Evolutionary conservation across 2,113 vertebrate genomes (phyloP).

Genomic region (Pagrus major): DNA sequence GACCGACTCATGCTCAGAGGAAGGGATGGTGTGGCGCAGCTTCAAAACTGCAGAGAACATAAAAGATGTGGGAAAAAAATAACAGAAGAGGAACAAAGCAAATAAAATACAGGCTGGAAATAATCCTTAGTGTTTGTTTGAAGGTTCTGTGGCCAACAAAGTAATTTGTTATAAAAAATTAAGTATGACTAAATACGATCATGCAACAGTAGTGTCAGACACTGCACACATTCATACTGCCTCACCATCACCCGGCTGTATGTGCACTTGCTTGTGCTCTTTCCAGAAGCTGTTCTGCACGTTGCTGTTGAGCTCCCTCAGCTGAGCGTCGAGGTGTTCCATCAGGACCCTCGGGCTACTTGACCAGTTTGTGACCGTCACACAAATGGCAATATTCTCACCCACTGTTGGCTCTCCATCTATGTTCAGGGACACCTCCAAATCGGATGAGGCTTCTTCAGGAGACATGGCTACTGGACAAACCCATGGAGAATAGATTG

Average conservation of each 20-base stretch:
- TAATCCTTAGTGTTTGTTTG: neutral
- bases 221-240: neutral
- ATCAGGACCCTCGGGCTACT: slow-evolving; percentile 28
- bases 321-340: slow-evolving; percentile 68
- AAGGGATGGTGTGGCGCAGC: slow-evolving; percentile 48
- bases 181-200: neutral
- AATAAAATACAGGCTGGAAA: neutral
- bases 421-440: slow-evolving; percentile 65
- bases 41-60: slow-evolving; percentile 41
- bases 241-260: slow-evolving; percentile 63
- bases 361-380: slow-evolving; percentile 62
- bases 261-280: slow-evolving; percentile 15
- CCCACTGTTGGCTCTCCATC: slow-evolving; percentile 45
- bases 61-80: neutral
- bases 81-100: neutral
- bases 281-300: slow-evolving; percentile 65
- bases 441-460: neutral
- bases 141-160: neutral
- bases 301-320: slow-evolving; percentile 63
- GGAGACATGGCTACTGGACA: neutral
- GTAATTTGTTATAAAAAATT: neutral
- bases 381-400: slow-evolving; percentile 51
- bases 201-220: neutral
- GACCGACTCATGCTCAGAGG: slow-evolving; percentile 47
- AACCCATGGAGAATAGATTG: neutral